Evolutionary conservation across 2,113 vertebrate species (phyloP).

Genomic region (Anser cygnoides): DNA sequence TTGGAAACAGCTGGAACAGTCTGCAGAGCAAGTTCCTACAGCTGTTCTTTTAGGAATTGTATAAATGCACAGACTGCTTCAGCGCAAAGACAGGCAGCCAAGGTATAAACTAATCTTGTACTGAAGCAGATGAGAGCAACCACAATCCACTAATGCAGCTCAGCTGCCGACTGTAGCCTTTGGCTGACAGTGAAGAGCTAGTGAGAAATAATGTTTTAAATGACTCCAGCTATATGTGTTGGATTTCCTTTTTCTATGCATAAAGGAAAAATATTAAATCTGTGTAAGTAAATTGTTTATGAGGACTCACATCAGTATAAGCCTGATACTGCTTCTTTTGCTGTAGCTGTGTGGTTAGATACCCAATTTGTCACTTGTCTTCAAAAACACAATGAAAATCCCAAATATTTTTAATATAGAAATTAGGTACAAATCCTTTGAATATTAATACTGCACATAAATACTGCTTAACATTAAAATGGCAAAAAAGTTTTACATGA

Average conservation of each 20-base stretch:
- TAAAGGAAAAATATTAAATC: neutral
- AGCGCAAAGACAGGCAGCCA: neutral
- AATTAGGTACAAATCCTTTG: neutral
- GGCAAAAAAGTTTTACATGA: neutral
- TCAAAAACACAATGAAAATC: neutral
- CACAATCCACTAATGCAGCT: neutral
- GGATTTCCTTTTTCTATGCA: neutral
- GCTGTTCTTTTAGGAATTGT: neutral
- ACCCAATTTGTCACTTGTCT: neutral
- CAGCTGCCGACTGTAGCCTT: neutral
- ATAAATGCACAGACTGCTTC: fast-evolving
- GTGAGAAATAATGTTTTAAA: neutral
- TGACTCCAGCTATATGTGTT: neutral
- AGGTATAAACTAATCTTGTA: neutral
- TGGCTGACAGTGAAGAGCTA: neutral
- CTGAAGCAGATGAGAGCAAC: neutral
- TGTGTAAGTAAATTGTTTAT: neutral
- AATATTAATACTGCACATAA: neutral
- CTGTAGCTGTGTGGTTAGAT: neutral
- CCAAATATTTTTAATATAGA: neutral
- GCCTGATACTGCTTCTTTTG: neutral
- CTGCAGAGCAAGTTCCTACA: neutral
- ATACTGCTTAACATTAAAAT: neutral
- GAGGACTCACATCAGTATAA: neutral
- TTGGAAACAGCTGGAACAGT: neutral